phyloP scores from a whole-genome alignment of 2,113 vertebrate genomes.

The Cephalopholis sonnerati region DNA sequence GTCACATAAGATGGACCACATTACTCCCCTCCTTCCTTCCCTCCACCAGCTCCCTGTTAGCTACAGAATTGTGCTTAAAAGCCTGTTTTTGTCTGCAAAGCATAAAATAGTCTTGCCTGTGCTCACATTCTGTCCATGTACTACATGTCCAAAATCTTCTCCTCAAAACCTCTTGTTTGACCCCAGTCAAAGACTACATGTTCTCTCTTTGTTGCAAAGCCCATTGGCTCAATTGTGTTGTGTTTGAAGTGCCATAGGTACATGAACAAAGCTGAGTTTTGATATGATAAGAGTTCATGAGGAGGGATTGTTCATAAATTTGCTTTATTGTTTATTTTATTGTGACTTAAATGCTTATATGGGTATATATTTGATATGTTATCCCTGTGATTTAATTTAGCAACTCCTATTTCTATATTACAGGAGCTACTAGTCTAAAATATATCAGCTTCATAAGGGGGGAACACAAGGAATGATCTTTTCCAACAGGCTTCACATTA shows the following conservation, averaged over 20 bases:
- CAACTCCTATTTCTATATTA: not conserved
- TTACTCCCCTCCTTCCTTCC: not conserved
- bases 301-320: not conserved
- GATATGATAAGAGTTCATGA: not conserved
- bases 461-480: slow-evolving; percentile 31
- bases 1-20: not conserved
- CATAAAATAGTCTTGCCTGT: not conserved
- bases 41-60: not conserved
- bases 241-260: not conserved
- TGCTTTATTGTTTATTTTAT: not conserved
- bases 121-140: no score
- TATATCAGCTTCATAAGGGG: slow-evolving; percentile 16
- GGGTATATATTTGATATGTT: not conserved
- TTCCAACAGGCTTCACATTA: slow-evolving; percentile 46
- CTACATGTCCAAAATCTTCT: not conserved
- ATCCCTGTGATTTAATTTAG: slow-evolving; percentile 22
- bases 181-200: no score
- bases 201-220: not conserved
- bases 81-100: not conserved
- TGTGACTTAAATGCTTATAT: not conserved
- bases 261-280: not conserved
- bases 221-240: not conserved
- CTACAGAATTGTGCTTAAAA: not conserved
- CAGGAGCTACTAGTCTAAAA: not conserved
- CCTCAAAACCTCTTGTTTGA: not conserved